phyloP scores from a whole-genome alignment of 1,140 invertebrate genomes.

The Danaus melanippus region DNA sequence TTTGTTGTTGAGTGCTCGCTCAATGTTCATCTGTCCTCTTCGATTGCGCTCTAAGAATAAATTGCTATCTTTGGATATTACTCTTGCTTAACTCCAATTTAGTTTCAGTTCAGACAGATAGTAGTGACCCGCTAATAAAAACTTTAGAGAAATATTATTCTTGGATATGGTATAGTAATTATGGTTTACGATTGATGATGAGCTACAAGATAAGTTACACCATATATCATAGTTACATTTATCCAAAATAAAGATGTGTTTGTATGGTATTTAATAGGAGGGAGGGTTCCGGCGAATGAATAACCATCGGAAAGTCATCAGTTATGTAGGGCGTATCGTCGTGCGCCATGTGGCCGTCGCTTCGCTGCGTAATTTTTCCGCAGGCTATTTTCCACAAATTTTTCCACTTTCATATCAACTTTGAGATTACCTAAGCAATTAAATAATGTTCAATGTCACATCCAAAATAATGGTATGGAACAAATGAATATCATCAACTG shows the following conservation, averaged over 20 bases:
- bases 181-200: no score
- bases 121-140: slow-evolving; percentile 9
- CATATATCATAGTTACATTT: no score
- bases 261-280: no score
- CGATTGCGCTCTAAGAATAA: slow-evolving; percentile 36
- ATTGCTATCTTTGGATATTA: slow-evolving; percentile 25
- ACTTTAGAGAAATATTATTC: no score
- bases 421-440: no score
- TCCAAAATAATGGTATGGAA: no score
- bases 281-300: slow-evolving; percentile 42
- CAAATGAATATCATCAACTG: slow-evolving; percentile 1
- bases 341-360: slow-evolving; percentile 58
- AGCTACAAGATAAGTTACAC: no score
- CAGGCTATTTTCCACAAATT: slow-evolving; percentile 53
- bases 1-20: slow-evolving; percentile 38
- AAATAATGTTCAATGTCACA: no score
- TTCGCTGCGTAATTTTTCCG: slow-evolving; percentile 60
- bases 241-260: no score
- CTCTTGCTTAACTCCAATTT: slow-evolving; percentile 11
- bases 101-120: slow-evolving; percentile 15
- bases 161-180: no score
- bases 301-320: slow-evolving; percentile 68
- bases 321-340: slow-evolving; percentile 62
- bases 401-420: slow-evolving; percentile 18
- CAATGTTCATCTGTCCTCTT: slow-evolving; percentile 36